Evolutionary conservation across 1,140 invertebrate genomes (phyloP).

Genomic region (Goniozus legneri): DNA sequence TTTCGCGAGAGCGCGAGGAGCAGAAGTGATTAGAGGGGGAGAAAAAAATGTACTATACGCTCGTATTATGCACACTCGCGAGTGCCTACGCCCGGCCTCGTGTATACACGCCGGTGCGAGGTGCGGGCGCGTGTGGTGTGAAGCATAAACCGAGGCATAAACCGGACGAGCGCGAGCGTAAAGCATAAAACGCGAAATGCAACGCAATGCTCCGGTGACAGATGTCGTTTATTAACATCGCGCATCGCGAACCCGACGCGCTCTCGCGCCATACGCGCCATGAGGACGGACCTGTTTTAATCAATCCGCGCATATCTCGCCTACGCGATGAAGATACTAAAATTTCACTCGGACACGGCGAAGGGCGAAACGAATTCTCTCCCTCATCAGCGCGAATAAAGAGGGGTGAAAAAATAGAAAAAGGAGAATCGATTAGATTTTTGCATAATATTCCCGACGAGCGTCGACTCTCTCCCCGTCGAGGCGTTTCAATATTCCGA

Average conservation of each 20-base stretch:
- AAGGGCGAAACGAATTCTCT: no score
- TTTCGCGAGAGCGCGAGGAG: not conserved
- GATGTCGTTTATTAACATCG: constrained; percentile 49
- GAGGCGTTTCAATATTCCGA: no score
- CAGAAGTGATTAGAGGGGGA: constrained; percentile 21
- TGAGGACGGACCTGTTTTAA: no score
- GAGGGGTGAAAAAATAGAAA: no score
- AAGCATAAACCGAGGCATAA: constrained; percentile 49
- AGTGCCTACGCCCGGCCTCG: not conserved
- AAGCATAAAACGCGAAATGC: constrained; percentile 49
- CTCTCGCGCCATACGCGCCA: no score
- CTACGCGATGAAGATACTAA: no score
- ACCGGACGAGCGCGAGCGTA: constrained; percentile 38
- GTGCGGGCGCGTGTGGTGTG: constrained; percentile 40
- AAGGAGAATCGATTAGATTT: no score
- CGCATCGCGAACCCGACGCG: constrained; percentile 11
- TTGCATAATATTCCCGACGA: no score
- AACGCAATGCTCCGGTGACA: constrained; percentile 44
- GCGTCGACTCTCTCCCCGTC: no score
- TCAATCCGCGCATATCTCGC: not conserved
- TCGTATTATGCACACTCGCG: constrained; percentile 21
- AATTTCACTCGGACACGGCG: no score
- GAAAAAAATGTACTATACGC: constrained; percentile 14
- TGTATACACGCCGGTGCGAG: constrained; percentile 1
- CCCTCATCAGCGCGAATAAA: no score